Conservation (phyloP, 2,113 vertebrate species). For the Suricata suricatta region DNA sequence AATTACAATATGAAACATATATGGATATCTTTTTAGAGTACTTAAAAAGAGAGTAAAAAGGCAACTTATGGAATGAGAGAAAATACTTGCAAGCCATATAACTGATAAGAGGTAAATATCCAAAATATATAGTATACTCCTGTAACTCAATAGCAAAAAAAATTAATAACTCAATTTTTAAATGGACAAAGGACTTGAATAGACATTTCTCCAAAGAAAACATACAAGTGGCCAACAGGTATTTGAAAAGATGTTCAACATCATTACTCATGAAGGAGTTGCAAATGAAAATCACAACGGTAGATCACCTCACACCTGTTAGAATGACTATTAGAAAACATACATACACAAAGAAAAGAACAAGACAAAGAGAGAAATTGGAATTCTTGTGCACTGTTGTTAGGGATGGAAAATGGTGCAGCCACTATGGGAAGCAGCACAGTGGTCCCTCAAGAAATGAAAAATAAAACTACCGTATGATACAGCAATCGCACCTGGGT, state of each 20-base stretch:
- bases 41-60: neutral
- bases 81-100: neutral
- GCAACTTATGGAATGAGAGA: neutral
- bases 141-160: neutral
- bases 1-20: neutral
- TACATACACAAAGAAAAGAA: neutral
- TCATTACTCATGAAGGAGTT: neutral
- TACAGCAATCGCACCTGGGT: neutral
- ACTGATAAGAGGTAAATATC: neutral
- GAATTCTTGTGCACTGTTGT: neutral
- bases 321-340: neutral
- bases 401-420: neutral
- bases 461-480: neutral
- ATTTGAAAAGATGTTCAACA: neutral
- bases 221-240: neutral
- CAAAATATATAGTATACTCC: neutral
- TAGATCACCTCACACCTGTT: neutral
- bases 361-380: neutral
- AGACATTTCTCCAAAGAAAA: neutral
- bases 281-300: neutral
- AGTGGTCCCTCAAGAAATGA: neutral
- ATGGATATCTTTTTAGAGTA: neutral
- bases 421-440: neutral
- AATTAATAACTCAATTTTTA: neutral
- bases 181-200: neutral